phyloP scores from a whole-genome alignment of 2,797 vertebrate genomes.

The Aeoliscus strigatus region DNA sequence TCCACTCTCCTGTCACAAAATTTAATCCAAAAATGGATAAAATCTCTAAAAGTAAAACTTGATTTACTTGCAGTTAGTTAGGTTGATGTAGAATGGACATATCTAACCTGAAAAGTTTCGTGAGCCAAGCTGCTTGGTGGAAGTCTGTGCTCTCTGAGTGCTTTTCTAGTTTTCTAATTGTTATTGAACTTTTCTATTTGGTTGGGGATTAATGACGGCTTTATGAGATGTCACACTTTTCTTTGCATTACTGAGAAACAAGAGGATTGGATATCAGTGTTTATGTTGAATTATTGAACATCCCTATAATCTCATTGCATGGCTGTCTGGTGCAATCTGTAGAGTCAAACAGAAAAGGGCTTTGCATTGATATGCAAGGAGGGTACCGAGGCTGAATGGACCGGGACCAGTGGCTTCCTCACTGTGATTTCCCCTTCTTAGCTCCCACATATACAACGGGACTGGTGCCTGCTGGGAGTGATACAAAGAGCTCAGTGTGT shows the following conservation, averaged over 20 bases:
- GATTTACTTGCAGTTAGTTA: too few species aligned
- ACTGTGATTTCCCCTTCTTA: conserved; percentile 50
- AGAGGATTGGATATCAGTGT: conserved; percentile 42
- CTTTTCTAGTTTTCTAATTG: too few species aligned
- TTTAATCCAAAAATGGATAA: too few species aligned
- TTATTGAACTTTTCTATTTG: too few species aligned
- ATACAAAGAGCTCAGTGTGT: conserved; percentile 67
- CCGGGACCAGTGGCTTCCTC: conserved; percentile 48
- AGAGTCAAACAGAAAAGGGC: conserved; percentile 58
- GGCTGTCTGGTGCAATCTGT: conserved; percentile 46
- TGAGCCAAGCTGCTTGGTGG: too few species aligned
- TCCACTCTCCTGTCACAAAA: too few species aligned
- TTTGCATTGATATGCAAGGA: conserved; percentile 59
- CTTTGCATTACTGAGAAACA: conserved; percentile 33
- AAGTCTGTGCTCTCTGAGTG: too few species aligned
- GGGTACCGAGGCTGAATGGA: conserved; percentile 49
- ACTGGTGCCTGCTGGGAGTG: conserved; percentile 31
- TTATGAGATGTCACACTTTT: too few species aligned
- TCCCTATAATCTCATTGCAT: conserved; percentile 51
- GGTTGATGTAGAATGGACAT: too few species aligned
- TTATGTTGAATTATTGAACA: conserved; percentile 64
- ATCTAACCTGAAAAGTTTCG: too few species aligned
- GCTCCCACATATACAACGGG: conserved; percentile 29
- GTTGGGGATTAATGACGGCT: too few species aligned
- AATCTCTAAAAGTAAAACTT: too few species aligned